Conservation (phyloP, 92 coral and sea anemone species). For the Epizoanthus scotinus region DNA sequence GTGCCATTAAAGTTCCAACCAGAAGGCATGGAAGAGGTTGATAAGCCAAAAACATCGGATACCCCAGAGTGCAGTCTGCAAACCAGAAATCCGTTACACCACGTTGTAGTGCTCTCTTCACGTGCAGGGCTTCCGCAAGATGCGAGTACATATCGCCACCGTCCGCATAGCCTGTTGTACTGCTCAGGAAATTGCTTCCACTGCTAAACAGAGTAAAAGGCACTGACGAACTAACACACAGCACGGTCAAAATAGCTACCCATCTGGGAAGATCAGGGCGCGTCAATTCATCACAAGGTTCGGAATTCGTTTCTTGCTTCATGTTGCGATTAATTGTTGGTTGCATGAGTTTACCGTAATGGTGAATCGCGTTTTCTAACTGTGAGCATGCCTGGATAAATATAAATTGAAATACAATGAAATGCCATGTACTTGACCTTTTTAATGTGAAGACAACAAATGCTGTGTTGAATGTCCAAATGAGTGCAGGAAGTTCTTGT, state of each 20-base stretch:
- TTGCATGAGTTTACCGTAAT: too few relatives aligned
- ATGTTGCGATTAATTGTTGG: too few relatives aligned
- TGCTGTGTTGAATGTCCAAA: too few relatives aligned
- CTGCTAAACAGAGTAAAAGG: conserved; percentile 49
- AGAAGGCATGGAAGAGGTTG: conserved; percentile 74
- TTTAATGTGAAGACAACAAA: background rate
- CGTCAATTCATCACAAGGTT: background rate
- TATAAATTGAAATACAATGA: too few relatives aligned
- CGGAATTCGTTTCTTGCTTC: background rate
- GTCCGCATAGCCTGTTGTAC: conserved; percentile 56
- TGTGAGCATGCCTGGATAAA: background rate
- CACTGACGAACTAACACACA: conserved; percentile 56
- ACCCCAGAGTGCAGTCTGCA: conserved; percentile 66
- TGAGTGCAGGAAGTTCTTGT: too few relatives aligned
- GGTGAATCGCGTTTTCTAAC: too few relatives aligned
- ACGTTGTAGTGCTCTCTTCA: conserved; percentile 53
- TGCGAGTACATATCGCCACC: conserved; percentile 81
- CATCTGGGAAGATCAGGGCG: conserved; percentile 66
- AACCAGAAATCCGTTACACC: conserved; percentile 78
- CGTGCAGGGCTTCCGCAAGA: conserved; percentile 49
- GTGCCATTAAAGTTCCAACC: conserved; percentile 57
- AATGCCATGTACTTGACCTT: background rate
- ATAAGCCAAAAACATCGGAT: conserved; percentile 72
- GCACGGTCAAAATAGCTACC: conserved; percentile 57
- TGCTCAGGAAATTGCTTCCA: conserved; percentile 57